Percentiles rank a stretch among this genome's conserved stretches.
Evolutionary conservation across 2,113 vertebrate species (phyloP).

Genomic region (Laticauda laticaudata): DNA sequence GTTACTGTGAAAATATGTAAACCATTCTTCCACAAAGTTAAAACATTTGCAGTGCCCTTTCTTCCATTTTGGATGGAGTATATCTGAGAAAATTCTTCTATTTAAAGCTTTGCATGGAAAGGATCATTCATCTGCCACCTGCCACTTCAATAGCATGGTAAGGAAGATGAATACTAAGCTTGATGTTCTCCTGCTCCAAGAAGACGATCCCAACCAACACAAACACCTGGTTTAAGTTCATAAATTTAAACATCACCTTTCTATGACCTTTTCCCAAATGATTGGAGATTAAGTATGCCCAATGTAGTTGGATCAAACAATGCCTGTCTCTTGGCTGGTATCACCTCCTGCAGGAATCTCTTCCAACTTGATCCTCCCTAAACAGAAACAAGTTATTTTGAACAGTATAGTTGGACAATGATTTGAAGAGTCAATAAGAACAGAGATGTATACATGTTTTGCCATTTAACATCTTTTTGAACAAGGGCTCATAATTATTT

Average conservation of each 20-base stretch:
- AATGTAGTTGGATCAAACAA: not conserved
- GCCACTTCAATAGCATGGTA: too few relatives aligned
- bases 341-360: not conserved
- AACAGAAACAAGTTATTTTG: not conserved
- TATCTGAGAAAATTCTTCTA: not conserved
- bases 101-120: not conserved
- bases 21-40: constrained; percentile 19
- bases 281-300: not conserved
- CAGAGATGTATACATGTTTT: not conserved
- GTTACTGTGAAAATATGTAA: constrained; percentile 15
- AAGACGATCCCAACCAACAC: not conserved
- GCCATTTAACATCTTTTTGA: not conserved
- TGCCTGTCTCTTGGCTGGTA: not conserved
- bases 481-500: not conserved
- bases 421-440: not conserved
- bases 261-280: not conserved
- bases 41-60: not conserved
- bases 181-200: not conserved
- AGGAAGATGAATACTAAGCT: not conserved
- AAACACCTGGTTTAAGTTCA: not conserved
- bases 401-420: not conserved
- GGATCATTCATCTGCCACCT: not conserved
- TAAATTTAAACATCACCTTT: not conserved
- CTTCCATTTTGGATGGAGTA: too few relatives aligned
- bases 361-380: not conserved